Conservation (phyloP, 2,888 invertebrate genomes). For the Morpho achilles region DNA sequence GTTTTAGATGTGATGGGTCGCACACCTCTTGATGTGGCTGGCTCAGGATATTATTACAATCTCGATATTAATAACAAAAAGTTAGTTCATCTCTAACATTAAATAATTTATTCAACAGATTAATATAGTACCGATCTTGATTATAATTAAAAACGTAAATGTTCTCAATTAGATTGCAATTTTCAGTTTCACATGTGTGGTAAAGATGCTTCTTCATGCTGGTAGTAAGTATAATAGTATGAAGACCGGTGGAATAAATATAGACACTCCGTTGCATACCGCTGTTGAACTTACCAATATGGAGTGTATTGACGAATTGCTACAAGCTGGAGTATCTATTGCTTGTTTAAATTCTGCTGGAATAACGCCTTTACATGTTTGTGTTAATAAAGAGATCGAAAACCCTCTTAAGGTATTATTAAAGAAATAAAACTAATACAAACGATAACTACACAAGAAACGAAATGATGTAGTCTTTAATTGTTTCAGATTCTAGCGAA, state of each 20-base stretch:
- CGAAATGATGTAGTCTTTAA: background rate
- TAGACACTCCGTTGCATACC: conserved; percentile 72
- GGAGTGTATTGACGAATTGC: conserved; percentile 59
- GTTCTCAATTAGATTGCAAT: background rate
- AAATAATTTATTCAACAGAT: too few species aligned
- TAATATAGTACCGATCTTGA: too few species aligned
- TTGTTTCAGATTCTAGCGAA: conserved; percentile 53
- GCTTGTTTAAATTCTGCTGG: conserved; percentile 62
- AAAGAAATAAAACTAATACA: background rate
- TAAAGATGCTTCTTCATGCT: conserved; percentile 47
- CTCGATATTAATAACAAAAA: conserved; percentile 37
- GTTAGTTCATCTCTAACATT: conserved; percentile 24
- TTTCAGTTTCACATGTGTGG: conserved; percentile 47
- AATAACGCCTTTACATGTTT: conserved; percentile 72
- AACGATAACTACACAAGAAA: background rate
- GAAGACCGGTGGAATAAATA: conserved; percentile 36
- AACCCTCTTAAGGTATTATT: conserved; percentile 58
- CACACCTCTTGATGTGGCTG: conserved; percentile 72
- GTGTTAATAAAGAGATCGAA: conserved; percentile 61
- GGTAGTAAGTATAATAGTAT: conserved; percentile 47
- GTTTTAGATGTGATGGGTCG: conserved; percentile 58
- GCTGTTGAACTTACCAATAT: conserved; percentile 66
- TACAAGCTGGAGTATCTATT: conserved; percentile 60
- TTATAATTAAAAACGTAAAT: background rate
- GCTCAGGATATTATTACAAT: conserved; percentile 54